Base-by-base conservation (phyloP, 2,797 vertebrate genomes). In the Lithobates pipiens region DNA sequence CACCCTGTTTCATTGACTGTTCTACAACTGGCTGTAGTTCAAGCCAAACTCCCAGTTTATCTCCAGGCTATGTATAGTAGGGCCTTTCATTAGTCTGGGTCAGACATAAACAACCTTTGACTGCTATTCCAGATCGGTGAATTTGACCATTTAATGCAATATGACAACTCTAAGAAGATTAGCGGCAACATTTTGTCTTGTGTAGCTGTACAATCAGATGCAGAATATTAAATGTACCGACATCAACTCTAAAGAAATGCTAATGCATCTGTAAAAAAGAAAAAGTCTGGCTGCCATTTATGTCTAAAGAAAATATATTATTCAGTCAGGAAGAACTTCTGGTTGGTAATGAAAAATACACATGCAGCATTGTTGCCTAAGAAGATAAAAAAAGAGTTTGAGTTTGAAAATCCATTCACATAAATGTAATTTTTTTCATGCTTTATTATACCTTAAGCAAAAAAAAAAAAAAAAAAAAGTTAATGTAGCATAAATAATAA, bases 101-200 rank as follows among this genome's bases (percentile, higher is more conserved):
- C 81, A 87, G 85, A 83, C 85, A 87, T 69, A 87, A 87, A 87
- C 85, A 87, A 83, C 85, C 85, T 87, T 87, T 87, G 85, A 87
- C 85, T 87, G 85, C 76, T 83, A 79, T 87, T 87, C 81, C 85
- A 87, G 80, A 87, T 87, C 76, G 75, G 76, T 87, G 81, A 70
- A 69, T 78, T 79, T 42, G 81, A 75, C 85, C 70, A 87, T 83
- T 83, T 87, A 83, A 87, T 87, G 76, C 81, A 75, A 83, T 83
- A 76, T 87, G 85, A 87, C 85, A 87, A 83, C 68, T 87, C 42
- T 87, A 87, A 80, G 85, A 74, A 86, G 85, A 87, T 87, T 87
- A 83, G 81, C 63, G 36, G 46, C 42, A 79, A 70, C 76, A 75
- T 83, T 87, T 87, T 27, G n/a, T 70, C 69, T 78, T 83, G 25